Base-by-base conservation (phyloP, 1,140 invertebrate species). In the Ectropis grisescens region DNA sequence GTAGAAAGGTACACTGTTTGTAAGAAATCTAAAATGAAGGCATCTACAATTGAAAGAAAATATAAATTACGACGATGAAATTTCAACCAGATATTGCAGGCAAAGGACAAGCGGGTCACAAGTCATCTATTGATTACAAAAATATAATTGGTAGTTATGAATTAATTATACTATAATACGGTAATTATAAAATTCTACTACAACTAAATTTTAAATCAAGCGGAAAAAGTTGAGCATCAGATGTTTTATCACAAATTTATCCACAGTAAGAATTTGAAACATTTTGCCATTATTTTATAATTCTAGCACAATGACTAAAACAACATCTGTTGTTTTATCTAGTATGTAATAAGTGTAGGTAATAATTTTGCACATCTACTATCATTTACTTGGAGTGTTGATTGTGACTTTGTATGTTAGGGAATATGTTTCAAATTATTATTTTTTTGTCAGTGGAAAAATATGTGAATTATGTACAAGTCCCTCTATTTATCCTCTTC, bases 401-500 rank as follows among this genome's bases (percentile, higher is more conserved):
- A 22, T 22, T 5, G n/a, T n/a, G n/a, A n/a, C n/a, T n/a, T n/a
- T n/a, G n/a, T n/a, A n/a, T n/a, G n/a, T n/a, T n/a, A n/a, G n/a
- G n/a, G n/a, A n/a, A n/a, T n/a, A n/a, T 26, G 56, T 71, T 66
- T 75, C 60, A 69, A 75, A 71, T 70, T 66, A 71, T 46, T 72
- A 69, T 53, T 57, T 31, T 25, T 11, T 31, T 37, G 36, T 19
- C n/a, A 13, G 47, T 59, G 57, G 53, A 34, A 59, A 74, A 80
- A 75, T 71, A 65, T 69, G 71, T 72, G 71, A 61, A 62, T 57
- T 39, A 47, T 43, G 38, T 43, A 41, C 26, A 50, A 43, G 41
- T 33, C 71, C 75, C 68, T 78, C 84, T 90, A 91, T 83, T 91
- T 90, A 64, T 92, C 91, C 64, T 92, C 90, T 76, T 90, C 90